Evolutionary conservation across 1,140 invertebrate species (phyloP), one percentile per base, ranked within the genome.

Genomic region (Drosophila mojavensis): DNA sequence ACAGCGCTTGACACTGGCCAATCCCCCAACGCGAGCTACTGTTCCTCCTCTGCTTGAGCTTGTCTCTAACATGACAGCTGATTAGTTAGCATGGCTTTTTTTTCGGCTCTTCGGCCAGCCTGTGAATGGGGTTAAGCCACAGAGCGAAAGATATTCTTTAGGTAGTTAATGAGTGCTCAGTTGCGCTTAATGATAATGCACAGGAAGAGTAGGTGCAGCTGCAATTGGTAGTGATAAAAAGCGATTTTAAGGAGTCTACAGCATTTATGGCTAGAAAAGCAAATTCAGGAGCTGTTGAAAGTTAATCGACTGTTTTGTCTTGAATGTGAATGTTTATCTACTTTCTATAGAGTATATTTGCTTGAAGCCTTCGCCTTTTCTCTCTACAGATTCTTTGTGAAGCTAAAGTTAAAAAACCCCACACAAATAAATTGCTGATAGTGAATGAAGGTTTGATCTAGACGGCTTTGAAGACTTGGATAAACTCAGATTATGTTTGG

Each of bases 41-140:
- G 5, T 50, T 60, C 41, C 47, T 43, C 39, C 45, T 2, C 30
- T 0, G 7, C 45, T 4, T 17, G 13, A 48, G 15, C 7, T 33
- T 20, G 15, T 47, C 43, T 47, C 43, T 33, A 15, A 79, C 82
- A 70, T 79, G 83, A 76, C 79, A 86, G 30, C 82, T 82, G 83
- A 88, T 86, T 86, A 81, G 82, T 78, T 71, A 70, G 56, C 61
- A 59, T n/a, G 53, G 33, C 68, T 60, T 50, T 75, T 51, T 24
- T 24, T 24, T 24, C 20, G 20, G 20, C 17, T 17, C 41, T 28
- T 43, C 6, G 39, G 60, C 48, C 56, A 64, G 64, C 43, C 54
- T 79, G 71, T 66, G 79, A 86, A 86, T 76, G 83, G 62, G 82
- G 82, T 79, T 86, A 86, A 72, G 41, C 63, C 65, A 45, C 17